Conservation (phyloP, 2,797 vertebrate species). For the Clarias laeviceps region DNA sequence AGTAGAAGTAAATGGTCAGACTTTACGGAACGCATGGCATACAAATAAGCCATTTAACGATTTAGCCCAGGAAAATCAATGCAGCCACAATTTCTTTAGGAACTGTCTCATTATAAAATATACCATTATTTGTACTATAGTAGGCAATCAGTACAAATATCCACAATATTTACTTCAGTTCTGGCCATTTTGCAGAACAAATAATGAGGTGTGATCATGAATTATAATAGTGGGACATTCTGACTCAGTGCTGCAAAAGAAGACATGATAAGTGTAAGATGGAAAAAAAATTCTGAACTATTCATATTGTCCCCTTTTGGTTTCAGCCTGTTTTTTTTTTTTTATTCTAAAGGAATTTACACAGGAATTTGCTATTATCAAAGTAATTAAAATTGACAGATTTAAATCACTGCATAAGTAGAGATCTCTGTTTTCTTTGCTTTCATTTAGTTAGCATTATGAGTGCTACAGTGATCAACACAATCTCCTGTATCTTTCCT, state of each 20-base stretch:
- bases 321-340: neutral
- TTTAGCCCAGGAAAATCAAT: too few species aligned
- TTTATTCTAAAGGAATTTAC: neutral
- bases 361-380: neutral
- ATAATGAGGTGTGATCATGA: neutral
- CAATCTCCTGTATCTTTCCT: neutral
- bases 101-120: neutral
- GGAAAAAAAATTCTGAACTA: neutral
- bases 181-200: neutral
- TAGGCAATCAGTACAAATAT: neutral
- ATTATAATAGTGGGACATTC: neutral
- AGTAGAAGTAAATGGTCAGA: too few species aligned
- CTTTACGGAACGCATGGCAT: too few species aligned
- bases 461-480: neutral
- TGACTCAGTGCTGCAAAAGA: neutral
- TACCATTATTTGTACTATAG: neutral
- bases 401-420: too few species aligned
- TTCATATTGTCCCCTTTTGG: neutral
- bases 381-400: neutral
- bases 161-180: neutral
- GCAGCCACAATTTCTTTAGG: too few species aligned
- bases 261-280: neutral
- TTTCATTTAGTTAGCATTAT: neutral
- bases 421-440: neutral
- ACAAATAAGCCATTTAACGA: too few species aligned